A percentile compares a stretch with the other conserved stretches of the same genome.
phyloP scores from a whole-genome alignment of 2,113 vertebrate genomes.

The Lichenostomus cassidix region DNA sequence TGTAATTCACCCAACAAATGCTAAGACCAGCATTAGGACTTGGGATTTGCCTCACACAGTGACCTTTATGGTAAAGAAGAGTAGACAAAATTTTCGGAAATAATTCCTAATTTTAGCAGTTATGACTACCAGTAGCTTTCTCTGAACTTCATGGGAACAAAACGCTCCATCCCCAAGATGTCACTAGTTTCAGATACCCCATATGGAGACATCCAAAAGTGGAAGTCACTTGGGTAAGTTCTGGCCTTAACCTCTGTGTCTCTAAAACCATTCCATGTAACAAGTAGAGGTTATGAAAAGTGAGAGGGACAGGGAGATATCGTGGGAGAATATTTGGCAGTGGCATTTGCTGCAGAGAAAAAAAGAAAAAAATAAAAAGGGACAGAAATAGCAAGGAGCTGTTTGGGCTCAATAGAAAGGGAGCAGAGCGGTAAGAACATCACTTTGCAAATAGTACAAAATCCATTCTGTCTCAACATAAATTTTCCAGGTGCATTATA shows the following conservation, averaged over 20 bases:
- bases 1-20: neutral
- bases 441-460: neutral
- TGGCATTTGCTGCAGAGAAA: neutral
- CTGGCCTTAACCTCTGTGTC: neutral
- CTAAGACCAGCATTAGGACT: neutral
- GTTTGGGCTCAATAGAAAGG: neutral
- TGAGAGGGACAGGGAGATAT: neutral
- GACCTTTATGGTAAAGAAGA: neutral
- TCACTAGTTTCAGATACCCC: neutral
- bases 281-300: slow-evolving; percentile 6
- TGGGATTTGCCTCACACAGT: neutral
- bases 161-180: neutral
- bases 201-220: neutral
- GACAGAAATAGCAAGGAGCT: neutral
- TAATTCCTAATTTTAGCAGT: slow-evolving; percentile 13
- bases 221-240: neutral
- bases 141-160: slow-evolving; percentile 19
- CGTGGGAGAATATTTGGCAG: slow-evolving; percentile 13
- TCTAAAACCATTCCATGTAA: neutral
- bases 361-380: neutral
- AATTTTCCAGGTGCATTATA: neutral
- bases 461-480: neutral
- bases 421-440: neutral
- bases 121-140: neutral
- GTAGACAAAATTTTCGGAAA: neutral